Conservation (phyloP, 2,888 invertebrate species). For the Carcina quercana region DNA sequence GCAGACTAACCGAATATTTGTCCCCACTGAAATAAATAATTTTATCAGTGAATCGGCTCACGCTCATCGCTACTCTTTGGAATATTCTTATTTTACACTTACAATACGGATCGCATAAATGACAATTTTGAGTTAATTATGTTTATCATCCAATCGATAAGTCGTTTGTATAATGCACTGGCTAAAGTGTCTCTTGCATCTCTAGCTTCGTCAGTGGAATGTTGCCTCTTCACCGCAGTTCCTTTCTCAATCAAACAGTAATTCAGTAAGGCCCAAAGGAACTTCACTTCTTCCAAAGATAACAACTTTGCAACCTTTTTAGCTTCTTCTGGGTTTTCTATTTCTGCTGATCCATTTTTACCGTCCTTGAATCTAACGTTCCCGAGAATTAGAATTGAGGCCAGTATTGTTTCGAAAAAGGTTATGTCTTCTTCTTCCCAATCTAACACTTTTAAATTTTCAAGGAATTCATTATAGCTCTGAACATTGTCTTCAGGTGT, state of each 20-base stretch:
- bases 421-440: slow-evolving; percentile 82
- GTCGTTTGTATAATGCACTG: slow-evolving; percentile 86
- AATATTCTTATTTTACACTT: slow-evolving; percentile 56
- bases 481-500: slow-evolving; percentile 77
- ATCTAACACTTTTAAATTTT: slow-evolving; percentile 78
- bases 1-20: slow-evolving; percentile 84
- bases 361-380: slow-evolving; percentile 85
- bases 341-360: slow-evolving; percentile 78
- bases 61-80: too few species aligned
- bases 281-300: slow-evolving; percentile 85
- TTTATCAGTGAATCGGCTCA: neutral
- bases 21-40: slow-evolving; percentile 80
- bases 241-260: slow-evolving; percentile 87
- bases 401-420: slow-evolving; percentile 79
- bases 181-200: slow-evolving; percentile 90
- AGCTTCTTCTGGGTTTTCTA: slow-evolving; percentile 82
- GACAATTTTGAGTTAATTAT: slow-evolving; percentile 89
- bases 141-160: slow-evolving; percentile 93
- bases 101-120: slow-evolving; percentile 90
- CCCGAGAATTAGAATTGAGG: slow-evolving; percentile 86
- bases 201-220: slow-evolving; percentile 86
- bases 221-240: slow-evolving; percentile 78
- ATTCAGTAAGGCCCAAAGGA: slow-evolving; percentile 89
- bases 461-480: slow-evolving; percentile 77
- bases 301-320: slow-evolving; percentile 83